A percentile compares a stretch with the other conserved stretches of the same genome.
Conservation (phyloP, 2,113 vertebrate species). For the Anarrhichthys ocellatus region DNA sequence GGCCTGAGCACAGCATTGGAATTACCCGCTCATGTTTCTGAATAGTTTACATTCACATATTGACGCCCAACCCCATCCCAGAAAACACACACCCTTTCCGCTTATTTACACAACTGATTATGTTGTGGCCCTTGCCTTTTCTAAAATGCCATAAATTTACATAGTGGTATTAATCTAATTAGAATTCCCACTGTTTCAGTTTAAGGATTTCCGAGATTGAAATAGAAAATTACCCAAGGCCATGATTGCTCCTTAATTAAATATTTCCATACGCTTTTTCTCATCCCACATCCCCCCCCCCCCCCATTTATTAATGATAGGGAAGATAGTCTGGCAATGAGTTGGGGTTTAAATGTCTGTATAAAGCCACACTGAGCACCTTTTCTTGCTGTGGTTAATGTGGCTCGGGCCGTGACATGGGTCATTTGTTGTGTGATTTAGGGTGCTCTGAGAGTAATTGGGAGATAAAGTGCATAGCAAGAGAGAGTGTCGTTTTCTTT, state of each 20-base stretch:
- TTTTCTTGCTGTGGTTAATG: slow-evolving; percentile 48
- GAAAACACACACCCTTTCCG: slow-evolving; percentile 58
- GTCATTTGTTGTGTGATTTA: slow-evolving; percentile 59
- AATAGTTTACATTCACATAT: slow-evolving; percentile 21
- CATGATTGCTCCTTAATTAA: slow-evolving; percentile 84
- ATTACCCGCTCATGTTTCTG: slow-evolving; percentile 24
- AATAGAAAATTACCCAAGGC: slow-evolving; percentile 83
- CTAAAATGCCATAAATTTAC: slow-evolving; percentile 84
- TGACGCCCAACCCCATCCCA: slow-evolving; percentile 18
- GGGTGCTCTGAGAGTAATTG: slow-evolving; percentile 27
- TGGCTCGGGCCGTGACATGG: slow-evolving; percentile 21
- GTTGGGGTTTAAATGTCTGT: slow-evolving; percentile 56
- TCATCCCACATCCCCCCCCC: slow-evolving; percentile 44
- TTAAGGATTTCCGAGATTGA: slow-evolving; percentile 79
- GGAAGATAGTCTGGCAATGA: slow-evolving; percentile 48
- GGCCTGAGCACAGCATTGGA: background rate
- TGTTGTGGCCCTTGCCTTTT: slow-evolving; percentile 71
- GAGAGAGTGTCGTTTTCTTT: slow-evolving; percentile 2
- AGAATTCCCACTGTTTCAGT: slow-evolving; percentile 82
- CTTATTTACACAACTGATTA: slow-evolving; percentile 82
- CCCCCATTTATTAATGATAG: slow-evolving; percentile 61
- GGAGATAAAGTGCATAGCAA: background rate
- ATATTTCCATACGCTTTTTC: slow-evolving; percentile 72
- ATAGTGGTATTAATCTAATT: slow-evolving; percentile 86
- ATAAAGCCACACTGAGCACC: slow-evolving; percentile 37